Evolutionary conservation across 2,113 vertebrate species (phyloP).

Genomic region (Elaphurus davidianus): DNA sequence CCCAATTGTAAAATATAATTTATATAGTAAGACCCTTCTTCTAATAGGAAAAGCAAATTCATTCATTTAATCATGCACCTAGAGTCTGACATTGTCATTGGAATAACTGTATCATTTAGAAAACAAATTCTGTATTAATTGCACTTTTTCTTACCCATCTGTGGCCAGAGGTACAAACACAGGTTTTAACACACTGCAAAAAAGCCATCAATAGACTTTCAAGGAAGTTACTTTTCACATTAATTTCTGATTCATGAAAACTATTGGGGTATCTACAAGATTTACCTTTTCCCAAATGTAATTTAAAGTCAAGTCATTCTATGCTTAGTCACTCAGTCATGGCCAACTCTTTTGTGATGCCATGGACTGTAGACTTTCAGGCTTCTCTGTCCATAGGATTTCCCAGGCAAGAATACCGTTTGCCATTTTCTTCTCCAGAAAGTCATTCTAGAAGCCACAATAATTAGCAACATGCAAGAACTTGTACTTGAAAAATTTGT

Average conservation of each 20-base stretch:
- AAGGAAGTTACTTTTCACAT: slow-evolving; percentile 69
- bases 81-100: background rate
- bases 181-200: slow-evolving; percentile 72
- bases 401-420: background rate
- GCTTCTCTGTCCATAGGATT: background rate
- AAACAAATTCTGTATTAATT: background rate
- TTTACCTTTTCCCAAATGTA: slow-evolving; percentile 62
- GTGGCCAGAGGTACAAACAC: slow-evolving; percentile 69
- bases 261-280: slow-evolving; percentile 55
- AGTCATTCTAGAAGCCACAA: slow-evolving; percentile 10
- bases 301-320: slow-evolving; percentile 59
- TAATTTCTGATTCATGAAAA: slow-evolving; percentile 75
- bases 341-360: background rate
- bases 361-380: background rate
- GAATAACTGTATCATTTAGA: background rate
- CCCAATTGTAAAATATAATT: background rate
- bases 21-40: background rate
- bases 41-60: background rate
- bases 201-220: slow-evolving; percentile 54
- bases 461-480: slow-evolving; percentile 43
- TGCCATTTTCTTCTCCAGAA: background rate
- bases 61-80: background rate
- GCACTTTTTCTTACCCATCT: slow-evolving; percentile 29
- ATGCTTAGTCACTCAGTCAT: background rate
- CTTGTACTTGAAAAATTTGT: slow-evolving; percentile 51